Evolutionary conservation across 2,113 vertebrate genomes (phyloP).

Genomic region (Sclerurus mexicanus): DNA sequence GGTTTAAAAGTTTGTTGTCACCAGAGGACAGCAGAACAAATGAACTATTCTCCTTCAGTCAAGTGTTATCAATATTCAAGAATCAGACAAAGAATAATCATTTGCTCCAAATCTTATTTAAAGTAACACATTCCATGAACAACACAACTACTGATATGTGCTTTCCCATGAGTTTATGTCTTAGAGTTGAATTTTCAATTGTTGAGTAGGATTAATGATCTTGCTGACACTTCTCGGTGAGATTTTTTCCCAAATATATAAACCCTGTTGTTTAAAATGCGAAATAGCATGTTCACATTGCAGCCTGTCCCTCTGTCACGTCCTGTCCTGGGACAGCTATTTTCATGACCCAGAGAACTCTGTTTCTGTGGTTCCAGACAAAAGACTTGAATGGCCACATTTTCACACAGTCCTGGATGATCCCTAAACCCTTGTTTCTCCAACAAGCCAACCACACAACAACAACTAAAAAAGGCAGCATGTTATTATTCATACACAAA

Average conservation of each 20-base stretch:
- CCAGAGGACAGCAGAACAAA: not conserved
- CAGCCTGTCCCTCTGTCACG: not conserved
- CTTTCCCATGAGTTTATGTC: not conserved
- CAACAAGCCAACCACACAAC: not conserved
- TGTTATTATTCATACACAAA: not conserved
- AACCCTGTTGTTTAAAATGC: not conserved
- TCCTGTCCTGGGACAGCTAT: not conserved
- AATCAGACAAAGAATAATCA: not conserved
- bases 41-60: not conserved
- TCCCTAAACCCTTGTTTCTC: not conserved
- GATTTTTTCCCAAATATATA: not conserved
- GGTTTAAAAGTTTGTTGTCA: not conserved
- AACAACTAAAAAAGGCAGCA: not conserved
- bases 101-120: not conserved
- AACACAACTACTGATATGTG: not conserved
- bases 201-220: not conserved
- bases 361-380: not conserved
- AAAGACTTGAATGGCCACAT: not conserved
- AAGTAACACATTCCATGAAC: not conserved
- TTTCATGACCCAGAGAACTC: not conserved
- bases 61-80: not conserved
- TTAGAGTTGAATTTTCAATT: not conserved
- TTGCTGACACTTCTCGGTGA: not conserved
- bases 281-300: not conserved
- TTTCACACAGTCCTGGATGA: not conserved